phyloP scores from a whole-genome alignment of 1,140 invertebrate genomes.

The Drosophila parabipectinata region DNA sequence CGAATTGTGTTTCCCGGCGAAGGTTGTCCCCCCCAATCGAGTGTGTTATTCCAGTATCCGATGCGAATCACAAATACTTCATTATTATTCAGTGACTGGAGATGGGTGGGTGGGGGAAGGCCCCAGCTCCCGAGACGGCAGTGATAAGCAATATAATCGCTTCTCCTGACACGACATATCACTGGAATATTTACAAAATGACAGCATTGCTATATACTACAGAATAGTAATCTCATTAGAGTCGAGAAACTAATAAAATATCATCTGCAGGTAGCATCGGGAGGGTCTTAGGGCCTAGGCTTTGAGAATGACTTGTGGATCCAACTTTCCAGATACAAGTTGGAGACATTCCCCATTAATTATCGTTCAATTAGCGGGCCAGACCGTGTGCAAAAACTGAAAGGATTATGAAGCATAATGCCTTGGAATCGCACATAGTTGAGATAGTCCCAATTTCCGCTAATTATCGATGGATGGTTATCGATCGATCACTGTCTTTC shows the following conservation, averaged over 20 bases:
- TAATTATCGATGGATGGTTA: constrained; percentile 36
- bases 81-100: background rate
- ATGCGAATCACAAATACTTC: background rate
- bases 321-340: too few relatives aligned
- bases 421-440: constrained; percentile 10
- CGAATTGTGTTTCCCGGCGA: background rate
- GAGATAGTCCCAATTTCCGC: constrained; percentile 32
- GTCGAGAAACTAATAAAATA: too few relatives aligned
- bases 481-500: constrained; percentile 42
- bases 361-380: constrained; percentile 30
- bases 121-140: background rate
- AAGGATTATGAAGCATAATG: constrained; percentile 26
- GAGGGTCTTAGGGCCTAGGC: too few relatives aligned
- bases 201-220: too few relatives aligned
- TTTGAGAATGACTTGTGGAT: background rate
- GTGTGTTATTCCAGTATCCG: background rate
- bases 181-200: too few relatives aligned
- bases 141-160: background rate
- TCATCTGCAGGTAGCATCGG: too few relatives aligned
- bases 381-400: constrained; percentile 25
- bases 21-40: constrained; percentile 7
- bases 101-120: background rate
- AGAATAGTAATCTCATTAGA: too few relatives aligned
- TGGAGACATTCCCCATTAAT: background rate
- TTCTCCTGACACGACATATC: background rate